Evolutionary conservation across 2,888 invertebrate genomes (phyloP), one percentile per base, ranked within the genome.

Genomic region (Cactoblastis cactorum): DNA sequence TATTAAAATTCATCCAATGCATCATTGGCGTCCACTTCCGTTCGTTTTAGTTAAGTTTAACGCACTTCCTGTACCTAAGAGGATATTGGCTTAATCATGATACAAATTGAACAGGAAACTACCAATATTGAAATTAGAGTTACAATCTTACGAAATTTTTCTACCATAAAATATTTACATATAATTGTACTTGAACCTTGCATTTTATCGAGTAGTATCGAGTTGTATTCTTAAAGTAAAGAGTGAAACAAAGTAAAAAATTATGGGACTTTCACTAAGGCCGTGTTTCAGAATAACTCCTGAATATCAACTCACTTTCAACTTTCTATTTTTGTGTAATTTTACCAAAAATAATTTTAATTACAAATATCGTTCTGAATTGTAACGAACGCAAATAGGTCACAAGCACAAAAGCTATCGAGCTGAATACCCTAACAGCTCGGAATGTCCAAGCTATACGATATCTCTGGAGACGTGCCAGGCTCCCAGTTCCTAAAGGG

Each of bases 381-480:
- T 17, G 15, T 28, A 43, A 43, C n/a, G 43, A 28, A 4, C 22
- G 9, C 8, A 28, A 4, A 28, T 28, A 8, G 43, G 43, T 43
- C 43, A 43, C 28, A 32, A 43, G 28, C 17, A 43, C 28, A 32
- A 32, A 43, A 24, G 24, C 22, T 35, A 22, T 37, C 37, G 12
- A 47, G 37, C 37, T 24, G 37, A 1, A 35, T 24, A 47, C 15
- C 24, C 9, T 15, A 35, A 34, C 35, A 12, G 24, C 47, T 22
- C 1, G 35, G 14, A 11, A 34, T 46, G 17, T 19, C 19, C 33
- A 34, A 47, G 47, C 37, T 37, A 46, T 35, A 12, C 22, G 12
- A 46, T 46, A 19, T 34, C 35, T 43, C 14, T 43, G 43, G 43
- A 43, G 11, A 11, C 43, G n/a, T 28, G 43, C 43, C 43, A 43